Evolutionary conservation across 2,888 invertebrate genomes (phyloP), one percentile per base, ranked within the genome.

Genomic region (Phasia obesa): DNA sequence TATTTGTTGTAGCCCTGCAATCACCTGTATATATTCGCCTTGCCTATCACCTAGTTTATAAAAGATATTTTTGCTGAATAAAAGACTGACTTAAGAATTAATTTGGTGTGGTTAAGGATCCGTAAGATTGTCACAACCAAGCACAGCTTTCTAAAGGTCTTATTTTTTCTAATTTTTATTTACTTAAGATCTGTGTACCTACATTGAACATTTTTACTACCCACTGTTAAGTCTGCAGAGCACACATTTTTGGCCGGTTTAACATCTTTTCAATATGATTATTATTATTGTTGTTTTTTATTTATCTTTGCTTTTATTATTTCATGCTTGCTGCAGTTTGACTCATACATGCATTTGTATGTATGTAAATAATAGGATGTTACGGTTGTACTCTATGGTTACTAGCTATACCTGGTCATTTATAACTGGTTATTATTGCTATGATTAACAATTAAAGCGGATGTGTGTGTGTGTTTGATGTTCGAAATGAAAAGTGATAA

Each of bases 401-500:
- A 13, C 13, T 13, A 42, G 15, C n/a, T 15, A 42, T n/a, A n/a
- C 13, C 38, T 25, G 49, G 25, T 42, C 23, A 23, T 47, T 38
- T 5, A 25, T 19, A 35, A 49, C 65, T n/a, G 55, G 74, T 75
- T 75, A 25, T 31, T 49, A 47, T 35, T 57, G 38, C 38, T 23
- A 47, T 17, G 27, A 27, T 42, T 11, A 47, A 9, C 21, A 35
- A 49, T 49, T 35, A 35, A 5, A 35, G 21, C 19, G 44, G 19
- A n/a, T n/a, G 23, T 19, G 15, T 15, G 59, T 42, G 15, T 13
- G n/a, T n/a, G 35, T 42, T 62, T 69, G 59, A 70, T 53, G 71
- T 76, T 64, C 64, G 69, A 77, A 82, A 82, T 77, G 62, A 74
- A 82, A 77, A 82, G 73, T 82, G 73, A 73, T 77, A 64, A 38